A percentile compares a stretch with the other conserved stretches of the same genome.
Evolutionary conservation across 2,113 vertebrate species (phyloP).

Genomic region (Plestiodon gilberti): DNA sequence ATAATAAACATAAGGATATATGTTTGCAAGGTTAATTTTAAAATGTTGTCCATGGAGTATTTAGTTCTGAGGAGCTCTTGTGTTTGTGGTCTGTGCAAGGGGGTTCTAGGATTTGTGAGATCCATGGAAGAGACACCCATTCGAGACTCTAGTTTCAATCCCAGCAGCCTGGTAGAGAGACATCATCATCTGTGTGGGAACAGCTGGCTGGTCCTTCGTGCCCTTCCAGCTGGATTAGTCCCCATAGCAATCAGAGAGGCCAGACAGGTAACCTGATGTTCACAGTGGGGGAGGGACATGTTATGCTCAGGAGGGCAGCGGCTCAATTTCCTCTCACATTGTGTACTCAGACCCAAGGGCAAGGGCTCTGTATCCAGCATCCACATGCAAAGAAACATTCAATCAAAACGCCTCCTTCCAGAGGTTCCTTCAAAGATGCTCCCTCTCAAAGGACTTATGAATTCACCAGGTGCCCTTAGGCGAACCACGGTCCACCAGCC

Average conservation of each 20-base stretch:
- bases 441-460: not conserved
- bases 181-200: conserved; percentile 15
- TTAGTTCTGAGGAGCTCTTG: not conserved
- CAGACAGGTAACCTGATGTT: conserved; percentile 1
- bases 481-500: not conserved
- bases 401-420: not conserved
- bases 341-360: not conserved
- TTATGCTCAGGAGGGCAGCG: not conserved
- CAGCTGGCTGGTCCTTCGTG: conserved; percentile 30
- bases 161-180: not conserved
- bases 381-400: not conserved
- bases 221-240: conserved; percentile 39
- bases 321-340: not conserved
- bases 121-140: not conserved
- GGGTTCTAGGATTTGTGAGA: not conserved
- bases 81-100: not conserved
- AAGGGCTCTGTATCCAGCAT: not conserved
- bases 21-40: not conserved
- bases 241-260: conserved; percentile 33
- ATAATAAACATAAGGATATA: not conserved
- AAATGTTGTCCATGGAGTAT: not conserved
- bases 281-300: not conserved
- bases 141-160: not conserved
- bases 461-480: not conserved
- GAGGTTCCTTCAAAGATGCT: not conserved